A percentile compares a stretch with the other conserved stretches of the same genome.
These are phyloP conservation scores for Boleophthalmus pectinirostris DNA, from an alignment of 2,113 vertebrate genomes.

Conservation along the genomic window DNA sequence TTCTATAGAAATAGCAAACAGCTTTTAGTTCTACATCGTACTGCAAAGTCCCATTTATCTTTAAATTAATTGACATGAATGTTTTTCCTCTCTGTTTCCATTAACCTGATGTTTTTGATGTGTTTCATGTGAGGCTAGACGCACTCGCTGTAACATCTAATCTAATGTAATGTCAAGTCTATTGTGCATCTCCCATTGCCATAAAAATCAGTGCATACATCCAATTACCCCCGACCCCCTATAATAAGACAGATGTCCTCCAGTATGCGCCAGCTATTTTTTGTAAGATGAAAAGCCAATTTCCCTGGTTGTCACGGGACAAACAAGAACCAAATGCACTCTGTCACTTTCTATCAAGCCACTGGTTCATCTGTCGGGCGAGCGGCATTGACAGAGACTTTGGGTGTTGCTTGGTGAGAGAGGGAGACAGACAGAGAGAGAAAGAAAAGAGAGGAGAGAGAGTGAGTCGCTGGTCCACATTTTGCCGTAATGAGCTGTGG, in stretches of 20 bases:
- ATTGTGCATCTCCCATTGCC: neutral
- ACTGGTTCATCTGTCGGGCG: constrained; percentile 55
- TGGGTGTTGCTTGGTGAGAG: constrained; percentile 23
- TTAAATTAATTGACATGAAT: neutral
- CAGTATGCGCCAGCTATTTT: constrained; percentile 57
- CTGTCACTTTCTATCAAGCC: constrained; percentile 66
- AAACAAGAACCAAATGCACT: constrained; percentile 56
- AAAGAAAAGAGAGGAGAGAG: neutral
- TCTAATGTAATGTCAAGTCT: constrained; percentile 3
- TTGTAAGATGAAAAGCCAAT: constrained; percentile 73
- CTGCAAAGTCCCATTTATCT: neutral
- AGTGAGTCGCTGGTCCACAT: constrained; percentile 28
- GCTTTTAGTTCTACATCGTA: neutral
- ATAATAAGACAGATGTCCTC: constrained; percentile 66
- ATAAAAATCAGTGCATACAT: constrained; percentile 48
- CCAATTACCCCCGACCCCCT: constrained; percentile 54
- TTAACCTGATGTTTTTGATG: neutral
- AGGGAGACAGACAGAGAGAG: neutral
- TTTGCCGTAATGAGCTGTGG: constrained; percentile 58
- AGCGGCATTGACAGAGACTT: constrained; percentile 35
- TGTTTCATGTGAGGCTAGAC: neutral
- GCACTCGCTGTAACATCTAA: neutral
- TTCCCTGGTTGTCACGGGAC: constrained; percentile 68
- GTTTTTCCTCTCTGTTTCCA: neutral
- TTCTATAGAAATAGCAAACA: neutral